phyloP scores from a whole-genome alignment of 2,113 vertebrate species.

The Sciurus niger region DNA sequence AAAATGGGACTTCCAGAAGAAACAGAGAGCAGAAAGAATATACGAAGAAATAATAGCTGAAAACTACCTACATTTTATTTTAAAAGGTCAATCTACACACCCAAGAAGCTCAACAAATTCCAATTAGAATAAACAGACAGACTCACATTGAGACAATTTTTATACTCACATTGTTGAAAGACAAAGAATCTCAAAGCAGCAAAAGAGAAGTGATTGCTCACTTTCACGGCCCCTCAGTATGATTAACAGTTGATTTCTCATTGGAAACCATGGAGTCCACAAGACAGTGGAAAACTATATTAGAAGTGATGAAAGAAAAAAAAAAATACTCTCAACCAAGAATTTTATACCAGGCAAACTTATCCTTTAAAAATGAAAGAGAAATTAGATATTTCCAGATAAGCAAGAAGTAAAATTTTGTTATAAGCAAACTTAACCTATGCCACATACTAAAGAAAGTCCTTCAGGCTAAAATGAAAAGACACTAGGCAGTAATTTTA shows the following conservation, averaged over 20 bases:
- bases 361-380: background rate
- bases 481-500: background rate
- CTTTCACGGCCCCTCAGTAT: background rate
- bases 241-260: background rate
- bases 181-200: background rate
- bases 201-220: background rate
- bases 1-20: background rate
- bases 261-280: background rate
- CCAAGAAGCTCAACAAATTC: background rate
- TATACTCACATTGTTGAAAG: background rate
- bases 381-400: background rate
- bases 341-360: background rate
- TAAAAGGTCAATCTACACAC: background rate
- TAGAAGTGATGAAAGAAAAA: background rate
- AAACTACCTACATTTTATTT: background rate
- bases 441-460: background rate
- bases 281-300: background rate
- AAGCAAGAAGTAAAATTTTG: background rate
- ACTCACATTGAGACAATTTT: background rate
- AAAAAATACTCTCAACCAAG: background rate
- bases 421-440: background rate
- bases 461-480: background rate
- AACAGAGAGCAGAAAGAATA: background rate
- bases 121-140: conserved; percentile 15
- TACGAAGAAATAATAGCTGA: background rate